Base-by-base conservation (phyloP, 2,113 vertebrate genomes). In the Coptodon rendalli region DNA sequence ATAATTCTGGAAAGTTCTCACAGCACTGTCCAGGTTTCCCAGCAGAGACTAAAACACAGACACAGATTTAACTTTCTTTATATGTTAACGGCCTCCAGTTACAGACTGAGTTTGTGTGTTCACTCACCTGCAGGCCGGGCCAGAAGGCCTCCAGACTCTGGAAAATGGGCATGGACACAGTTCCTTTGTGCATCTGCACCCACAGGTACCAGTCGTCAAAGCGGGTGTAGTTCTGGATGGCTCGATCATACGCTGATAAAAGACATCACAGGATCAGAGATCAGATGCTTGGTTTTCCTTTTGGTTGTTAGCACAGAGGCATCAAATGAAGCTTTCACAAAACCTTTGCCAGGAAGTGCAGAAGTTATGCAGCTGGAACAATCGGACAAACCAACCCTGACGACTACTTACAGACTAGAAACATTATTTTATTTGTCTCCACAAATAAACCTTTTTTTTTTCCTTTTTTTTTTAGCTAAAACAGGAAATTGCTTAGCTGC, bases 161-260 rank as follows among this genome's bases (percentile, higher is more conserved):
- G 94, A 99, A 99, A 6, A 99, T 96, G 0, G 99, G 98, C 99
- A 99, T 99, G 90, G 99, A 98, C 76, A 99, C 98, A 0, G 98
- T 99, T 57, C 99, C 99, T 94, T 99, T 99, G 89, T 99, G 98
- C 99, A 99, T 99, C 93, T 99, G 98, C 63, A 99, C 99, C 99
- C 99, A 99, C 71, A 99, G 96, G 93, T 99, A 99, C 99, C 99
- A 99, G 96, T 99, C 99, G 86, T 99, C 98, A 16, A 99, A 99
- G 80, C 97, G 98, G 3, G 98, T 99, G 93, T 98, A 99, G 96
- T 99, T 99, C 95, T 97, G 97, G 85, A 99, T 97, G 87, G 98
- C 97, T 94, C 95, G 96, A 90, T 98, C 97, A 85, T 97, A 99
- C 43, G 98, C 99, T 99, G 93, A 38, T 38, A 12, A 50, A 80